These are phyloP conservation scores for Coracopsis vasa DNA, from an alignment of 2,113 vertebrate species.

Conservation along the genomic window DNA sequence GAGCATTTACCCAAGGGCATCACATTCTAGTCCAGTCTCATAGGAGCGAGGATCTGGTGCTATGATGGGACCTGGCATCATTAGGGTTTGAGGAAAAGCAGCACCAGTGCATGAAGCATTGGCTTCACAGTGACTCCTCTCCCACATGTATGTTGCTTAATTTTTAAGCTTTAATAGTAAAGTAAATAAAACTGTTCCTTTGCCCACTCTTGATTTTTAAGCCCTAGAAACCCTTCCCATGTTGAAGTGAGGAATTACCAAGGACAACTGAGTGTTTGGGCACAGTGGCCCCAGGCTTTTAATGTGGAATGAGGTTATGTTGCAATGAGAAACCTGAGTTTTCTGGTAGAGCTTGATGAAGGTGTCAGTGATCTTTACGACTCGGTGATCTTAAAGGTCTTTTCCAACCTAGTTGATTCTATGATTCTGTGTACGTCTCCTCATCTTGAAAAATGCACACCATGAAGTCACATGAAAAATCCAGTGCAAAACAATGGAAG, in stretches of 20 bases:
- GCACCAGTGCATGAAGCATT: neutral
- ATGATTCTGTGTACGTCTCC: neutral
- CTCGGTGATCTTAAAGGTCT: no score
- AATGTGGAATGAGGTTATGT: neutral
- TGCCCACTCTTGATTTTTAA: neutral
- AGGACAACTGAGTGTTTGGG: neutral
- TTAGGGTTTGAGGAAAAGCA: neutral
- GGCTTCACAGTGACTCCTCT: neutral
- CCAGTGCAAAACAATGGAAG: neutral
- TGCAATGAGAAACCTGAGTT: neutral
- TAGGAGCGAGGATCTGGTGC: neutral
- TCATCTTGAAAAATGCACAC: neutral
- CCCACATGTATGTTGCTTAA: neutral
- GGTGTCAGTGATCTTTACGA: neutral
- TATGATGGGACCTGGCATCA: neutral
- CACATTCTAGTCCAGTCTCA: neutral
- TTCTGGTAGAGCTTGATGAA: neutral
- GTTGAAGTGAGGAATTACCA: neutral
- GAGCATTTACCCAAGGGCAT: neutral
- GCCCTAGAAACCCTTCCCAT: neutral
- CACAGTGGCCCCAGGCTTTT: neutral
- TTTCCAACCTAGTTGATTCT: no score
- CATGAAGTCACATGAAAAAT: neutral
- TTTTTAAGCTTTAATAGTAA: neutral
- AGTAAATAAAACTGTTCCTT: neutral